A percentile compares a stretch with the other conserved stretches of the same genome.
These are phyloP conservation scores for Anas platyrhynchos DNA, from an alignment of 2,113 vertebrate genomes.

Conservation along the genomic window DNA sequence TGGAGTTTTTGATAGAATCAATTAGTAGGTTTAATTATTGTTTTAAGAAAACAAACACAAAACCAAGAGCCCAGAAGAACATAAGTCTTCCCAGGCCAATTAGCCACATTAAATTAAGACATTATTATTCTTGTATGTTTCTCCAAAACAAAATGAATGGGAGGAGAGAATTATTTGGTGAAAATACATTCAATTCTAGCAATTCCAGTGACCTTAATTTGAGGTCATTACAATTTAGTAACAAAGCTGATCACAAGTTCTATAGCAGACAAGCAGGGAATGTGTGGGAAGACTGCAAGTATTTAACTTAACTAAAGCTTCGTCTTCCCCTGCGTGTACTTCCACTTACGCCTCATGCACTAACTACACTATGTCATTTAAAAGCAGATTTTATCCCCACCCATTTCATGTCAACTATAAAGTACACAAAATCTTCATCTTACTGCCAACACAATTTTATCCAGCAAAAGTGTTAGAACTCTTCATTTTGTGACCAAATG, in stretches of 20 bases:
- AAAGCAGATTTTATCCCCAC: not conserved
- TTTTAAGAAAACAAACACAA: conserved; percentile 69
- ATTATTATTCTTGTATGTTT: conserved; percentile 23
- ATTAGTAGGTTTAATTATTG: conserved; percentile 58
- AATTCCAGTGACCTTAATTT: not conserved
- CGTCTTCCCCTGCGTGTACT: not conserved
- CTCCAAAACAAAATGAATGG: conserved; percentile 2
- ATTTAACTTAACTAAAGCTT: not conserved
- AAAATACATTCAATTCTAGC: not conserved
- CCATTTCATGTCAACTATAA: not conserved
- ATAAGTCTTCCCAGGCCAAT: conserved; percentile 10
- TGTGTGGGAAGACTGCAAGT: not conserved
- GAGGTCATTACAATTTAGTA: not conserved
- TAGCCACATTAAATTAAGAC: conserved; percentile 48
- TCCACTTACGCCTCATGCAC: not conserved
- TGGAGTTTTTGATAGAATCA: conserved; percentile 33
- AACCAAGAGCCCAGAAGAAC: conserved; percentile 18
- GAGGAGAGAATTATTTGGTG: not conserved
- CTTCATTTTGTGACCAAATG: not conserved
- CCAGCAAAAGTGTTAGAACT: not conserved
- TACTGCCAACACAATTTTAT: not conserved
- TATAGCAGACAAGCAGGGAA: not conserved
- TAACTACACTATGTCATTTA: not conserved
- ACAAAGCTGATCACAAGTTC: not conserved
- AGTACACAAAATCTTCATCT: not conserved